Evolutionary conservation across 1,140 invertebrate species (phyloP).

Genomic region (Drosophila nasuta): DNA sequence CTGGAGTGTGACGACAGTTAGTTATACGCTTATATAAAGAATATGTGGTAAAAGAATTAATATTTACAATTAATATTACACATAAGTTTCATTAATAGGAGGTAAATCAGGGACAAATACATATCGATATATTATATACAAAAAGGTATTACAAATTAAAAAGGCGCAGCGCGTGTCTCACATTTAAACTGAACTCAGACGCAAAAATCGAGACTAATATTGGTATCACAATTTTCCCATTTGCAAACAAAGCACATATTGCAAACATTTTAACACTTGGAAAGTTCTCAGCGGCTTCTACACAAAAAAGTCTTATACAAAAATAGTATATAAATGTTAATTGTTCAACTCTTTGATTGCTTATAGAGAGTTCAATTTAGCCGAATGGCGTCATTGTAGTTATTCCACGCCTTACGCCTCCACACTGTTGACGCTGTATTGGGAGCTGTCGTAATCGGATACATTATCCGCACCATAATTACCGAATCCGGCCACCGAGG

Average conservation of each 20-base stretch:
- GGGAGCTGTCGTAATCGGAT: slow-evolving; percentile 81
- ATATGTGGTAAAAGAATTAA: slow-evolving; percentile 1
- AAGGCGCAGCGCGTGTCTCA: slow-evolving; percentile 19
- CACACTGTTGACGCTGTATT: slow-evolving; percentile 79
- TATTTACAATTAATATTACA: slow-evolving; percentile 43
- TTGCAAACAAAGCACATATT: slow-evolving; percentile 40
- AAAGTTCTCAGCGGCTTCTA: slow-evolving; percentile 67
- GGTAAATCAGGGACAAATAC: slow-evolving; percentile 14
- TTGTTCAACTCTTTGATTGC: slow-evolving; percentile 26
- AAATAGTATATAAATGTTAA: slow-evolving; percentile 46
- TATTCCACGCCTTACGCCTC: slow-evolving; percentile 61
- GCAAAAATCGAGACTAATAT: slow-evolving; percentile 54
- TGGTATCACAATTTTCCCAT: slow-evolving; percentile 67
- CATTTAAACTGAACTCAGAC: slow-evolving; percentile 36
- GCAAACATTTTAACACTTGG: slow-evolving; percentile 40
- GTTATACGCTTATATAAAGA: slow-evolving; percentile 9
- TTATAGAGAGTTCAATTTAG: slow-evolving; percentile 29
- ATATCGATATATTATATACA: slow-evolving; percentile 22
- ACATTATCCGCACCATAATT: slow-evolving; percentile 80
- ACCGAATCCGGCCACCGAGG: slow-evolving; percentile 44
- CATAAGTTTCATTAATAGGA: slow-evolving; percentile 17
- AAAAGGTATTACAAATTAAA: slow-evolving; percentile 24
- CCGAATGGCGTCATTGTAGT: not conserved
- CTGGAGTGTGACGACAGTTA: slow-evolving; percentile 23
- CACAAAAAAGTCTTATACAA: slow-evolving; percentile 58